Evolutionary conservation across 2,797 vertebrate genomes (phyloP).

Genomic region (Sebastes elongatus): DNA sequence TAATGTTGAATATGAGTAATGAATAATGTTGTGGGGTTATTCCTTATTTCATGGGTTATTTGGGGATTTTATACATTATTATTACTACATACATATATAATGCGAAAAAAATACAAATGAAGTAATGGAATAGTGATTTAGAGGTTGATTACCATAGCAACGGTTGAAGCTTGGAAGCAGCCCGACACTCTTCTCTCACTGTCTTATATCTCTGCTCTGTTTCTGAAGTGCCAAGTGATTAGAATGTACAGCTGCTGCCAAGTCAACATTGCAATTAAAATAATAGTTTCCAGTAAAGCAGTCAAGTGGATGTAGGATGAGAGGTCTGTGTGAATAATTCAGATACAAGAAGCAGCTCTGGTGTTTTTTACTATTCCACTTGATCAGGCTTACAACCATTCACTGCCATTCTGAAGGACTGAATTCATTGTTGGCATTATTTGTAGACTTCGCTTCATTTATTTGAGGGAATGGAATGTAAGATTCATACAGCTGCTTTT

Average conservation of each 20-base stretch:
- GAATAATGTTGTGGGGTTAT: too few species aligned
- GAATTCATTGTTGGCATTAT: neutral
- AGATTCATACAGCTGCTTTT: too few species aligned
- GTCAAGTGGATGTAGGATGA: constrained; percentile 30
- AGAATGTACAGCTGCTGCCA: constrained; percentile 30
- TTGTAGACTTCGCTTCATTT: neutral
- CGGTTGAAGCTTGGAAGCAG: too few species aligned
- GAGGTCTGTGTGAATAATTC: constrained; percentile 44
- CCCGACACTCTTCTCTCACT: neutral
- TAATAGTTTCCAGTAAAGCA: constrained; percentile 50
- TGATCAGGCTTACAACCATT: constrained; percentile 9
- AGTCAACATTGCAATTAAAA: constrained; percentile 53
- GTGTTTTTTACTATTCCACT: constrained; percentile 1
- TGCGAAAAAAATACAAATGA: too few species aligned
- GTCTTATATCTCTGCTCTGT: constrained; percentile 14
- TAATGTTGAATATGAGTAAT: too few species aligned
- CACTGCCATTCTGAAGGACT: neutral
- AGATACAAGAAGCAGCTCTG: neutral
- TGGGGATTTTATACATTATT: too few species aligned
- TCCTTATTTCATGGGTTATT: too few species aligned
- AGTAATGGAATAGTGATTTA: too few species aligned
- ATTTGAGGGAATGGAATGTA: too few species aligned
- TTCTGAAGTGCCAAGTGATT: constrained; percentile 42
- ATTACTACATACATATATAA: too few species aligned
- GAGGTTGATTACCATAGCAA: too few species aligned